Evolutionary conservation across 2,888 invertebrate genomes (phyloP).

Genomic region (Eupithecia subfuscata): DNA sequence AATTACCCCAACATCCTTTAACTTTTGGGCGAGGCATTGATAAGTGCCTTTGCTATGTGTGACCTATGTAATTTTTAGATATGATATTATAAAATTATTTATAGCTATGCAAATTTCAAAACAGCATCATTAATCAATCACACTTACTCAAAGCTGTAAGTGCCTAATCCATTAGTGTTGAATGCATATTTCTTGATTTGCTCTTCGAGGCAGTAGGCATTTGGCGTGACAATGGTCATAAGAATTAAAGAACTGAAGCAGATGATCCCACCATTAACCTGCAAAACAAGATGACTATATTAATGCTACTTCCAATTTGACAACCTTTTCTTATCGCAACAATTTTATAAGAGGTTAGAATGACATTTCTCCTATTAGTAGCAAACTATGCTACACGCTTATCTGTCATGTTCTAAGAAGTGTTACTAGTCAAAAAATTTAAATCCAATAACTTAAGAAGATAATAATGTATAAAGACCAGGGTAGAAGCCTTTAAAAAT

Average conservation of each 20-base stretch:
- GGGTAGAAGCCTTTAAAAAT: too few species aligned
- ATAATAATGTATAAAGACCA: too few species aligned
- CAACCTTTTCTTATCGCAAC: background rate
- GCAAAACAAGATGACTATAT: slow-evolving; percentile 46
- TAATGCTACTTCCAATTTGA: background rate
- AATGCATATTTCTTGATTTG: slow-evolving; percentile 66
- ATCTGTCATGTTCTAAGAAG: background rate
- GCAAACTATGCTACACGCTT: background rate
- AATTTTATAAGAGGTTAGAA: background rate
- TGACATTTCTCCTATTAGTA: background rate
- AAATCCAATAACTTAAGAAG: background rate
- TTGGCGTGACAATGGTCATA: slow-evolving; percentile 51
- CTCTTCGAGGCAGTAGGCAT: slow-evolving; percentile 54
- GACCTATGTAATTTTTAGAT: background rate
- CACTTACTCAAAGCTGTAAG: slow-evolving; percentile 79
- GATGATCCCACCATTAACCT: slow-evolving; percentile 62
- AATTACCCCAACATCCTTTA: background rate
- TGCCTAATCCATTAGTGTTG: slow-evolving; percentile 73
- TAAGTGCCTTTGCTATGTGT: background rate
- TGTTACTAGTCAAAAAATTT: background rate
- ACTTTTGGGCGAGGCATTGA: slow-evolving; percentile 2
- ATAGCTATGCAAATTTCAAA: slow-evolving; percentile 11
- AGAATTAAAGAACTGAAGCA: slow-evolving; percentile 52
- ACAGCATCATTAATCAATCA: slow-evolving; percentile 34
- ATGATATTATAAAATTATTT: background rate